Conservation (phyloP, 2,113 vertebrate genomes). For the Cranoglanis bouderius region DNA sequence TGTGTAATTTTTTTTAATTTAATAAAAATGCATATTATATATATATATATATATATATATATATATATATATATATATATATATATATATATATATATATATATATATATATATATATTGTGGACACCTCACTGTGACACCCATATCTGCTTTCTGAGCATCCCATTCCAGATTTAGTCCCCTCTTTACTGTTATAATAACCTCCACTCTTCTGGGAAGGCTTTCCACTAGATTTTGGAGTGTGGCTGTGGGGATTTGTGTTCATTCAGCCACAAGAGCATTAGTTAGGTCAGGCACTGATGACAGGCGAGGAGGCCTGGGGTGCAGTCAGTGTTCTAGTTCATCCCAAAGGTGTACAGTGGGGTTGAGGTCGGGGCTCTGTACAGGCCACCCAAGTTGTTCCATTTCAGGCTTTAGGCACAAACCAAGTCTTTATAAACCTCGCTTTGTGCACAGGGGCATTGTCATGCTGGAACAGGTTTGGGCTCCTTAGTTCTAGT, state of each 20-base stretch:
- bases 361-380: background rate
- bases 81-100: too few relatives aligned
- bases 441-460: background rate
- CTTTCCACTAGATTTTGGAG: background rate
- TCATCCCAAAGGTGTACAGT: background rate
- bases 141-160: background rate
- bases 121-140: background rate
- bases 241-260: background rate
- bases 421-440: background rate
- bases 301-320: background rate
- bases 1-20: background rate
- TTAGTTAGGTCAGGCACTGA: background rate
- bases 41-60: too few relatives aligned
- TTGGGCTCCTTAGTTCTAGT: background rate
- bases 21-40: background rate
- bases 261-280: background rate
- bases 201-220: background rate
- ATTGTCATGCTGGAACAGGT: background rate
- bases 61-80: too few relatives aligned
- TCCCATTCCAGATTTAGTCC: background rate
- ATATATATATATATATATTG: too few relatives aligned
- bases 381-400: background rate
- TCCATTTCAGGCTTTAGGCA: background rate
- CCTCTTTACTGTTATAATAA: background rate
- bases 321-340: background rate